Conservation (phyloP, 2,797 vertebrate genomes). For the Peromyscus melanophrys region DNA sequence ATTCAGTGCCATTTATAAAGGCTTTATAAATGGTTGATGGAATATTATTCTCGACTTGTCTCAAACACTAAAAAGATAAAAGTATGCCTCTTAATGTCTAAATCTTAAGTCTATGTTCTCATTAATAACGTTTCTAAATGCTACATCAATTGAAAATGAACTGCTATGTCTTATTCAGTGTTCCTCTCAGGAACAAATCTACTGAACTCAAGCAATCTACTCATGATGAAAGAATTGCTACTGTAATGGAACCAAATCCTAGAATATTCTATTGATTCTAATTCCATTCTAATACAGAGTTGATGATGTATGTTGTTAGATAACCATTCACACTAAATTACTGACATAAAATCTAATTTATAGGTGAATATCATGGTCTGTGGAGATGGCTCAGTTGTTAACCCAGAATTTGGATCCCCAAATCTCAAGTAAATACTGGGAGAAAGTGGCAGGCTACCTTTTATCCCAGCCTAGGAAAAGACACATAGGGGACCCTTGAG, state of each 20-base stretch:
- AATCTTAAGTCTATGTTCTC: slow-evolving; percentile 61
- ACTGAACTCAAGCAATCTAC: not conserved
- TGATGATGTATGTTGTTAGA: slow-evolving; percentile 15
- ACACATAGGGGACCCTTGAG: not conserved
- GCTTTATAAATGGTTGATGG: slow-evolving; percentile 54
- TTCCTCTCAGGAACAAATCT: slow-evolving; percentile 5
- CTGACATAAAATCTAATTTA: not conserved
- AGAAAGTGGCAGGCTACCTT: not conserved
- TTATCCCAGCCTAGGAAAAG: not conserved
- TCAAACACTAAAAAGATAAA: slow-evolving; percentile 67
- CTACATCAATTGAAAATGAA: slow-evolving; percentile 64
- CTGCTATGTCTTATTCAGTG: slow-evolving; percentile 39
- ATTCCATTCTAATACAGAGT: not conserved
- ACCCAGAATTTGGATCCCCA: not conserved
- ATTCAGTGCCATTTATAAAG: slow-evolving; percentile 70
- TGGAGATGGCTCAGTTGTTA: not conserved
- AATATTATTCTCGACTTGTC: slow-evolving; percentile 68
- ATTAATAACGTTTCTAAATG: slow-evolving; percentile 75
- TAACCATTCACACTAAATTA: slow-evolving; percentile 26
- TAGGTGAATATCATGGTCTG: no score
- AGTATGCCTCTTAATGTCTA: slow-evolving; percentile 55
- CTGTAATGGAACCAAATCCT: not conserved
- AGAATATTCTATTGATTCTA: slow-evolving; percentile 49
- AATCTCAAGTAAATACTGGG: not conserved
- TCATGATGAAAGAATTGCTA: not conserved